Conservation (phyloP, 2,113 vertebrate species). For the Marmota monax region DNA sequence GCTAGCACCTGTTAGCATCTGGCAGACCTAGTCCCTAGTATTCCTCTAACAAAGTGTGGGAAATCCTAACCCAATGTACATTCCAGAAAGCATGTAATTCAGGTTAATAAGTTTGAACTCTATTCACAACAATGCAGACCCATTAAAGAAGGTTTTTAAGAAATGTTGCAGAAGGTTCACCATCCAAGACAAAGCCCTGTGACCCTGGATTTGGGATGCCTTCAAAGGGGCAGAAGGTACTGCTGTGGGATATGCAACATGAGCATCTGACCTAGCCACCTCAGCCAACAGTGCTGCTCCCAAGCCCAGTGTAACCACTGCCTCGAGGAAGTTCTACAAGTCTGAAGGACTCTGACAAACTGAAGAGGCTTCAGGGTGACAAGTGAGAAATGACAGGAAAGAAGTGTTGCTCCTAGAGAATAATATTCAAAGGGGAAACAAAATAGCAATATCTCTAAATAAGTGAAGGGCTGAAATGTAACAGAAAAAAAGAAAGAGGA, state of each 20-base stretch:
- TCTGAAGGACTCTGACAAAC: not conserved
- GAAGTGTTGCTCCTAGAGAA: not conserved
- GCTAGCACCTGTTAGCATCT: not conserved
- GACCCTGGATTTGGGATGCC: not conserved
- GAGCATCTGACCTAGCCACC: not conserved
- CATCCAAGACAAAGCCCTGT: not conserved
- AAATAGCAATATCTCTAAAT: not conserved
- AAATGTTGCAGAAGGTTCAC: not conserved
- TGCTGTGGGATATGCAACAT: not conserved
- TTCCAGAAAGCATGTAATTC: not conserved
- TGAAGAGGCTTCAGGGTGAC: not conserved
- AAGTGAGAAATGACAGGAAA: not conserved
- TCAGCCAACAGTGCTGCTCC: not conserved
- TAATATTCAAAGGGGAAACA: not conserved
- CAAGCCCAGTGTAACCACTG: not conserved
- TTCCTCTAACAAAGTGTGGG: not conserved
- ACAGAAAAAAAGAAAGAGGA: not conserved
- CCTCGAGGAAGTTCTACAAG: not conserved
- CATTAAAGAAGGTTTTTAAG: not conserved
- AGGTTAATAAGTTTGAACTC: not conserved
- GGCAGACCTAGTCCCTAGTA: not conserved
- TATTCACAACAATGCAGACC: not conserved
- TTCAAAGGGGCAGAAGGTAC: not conserved
- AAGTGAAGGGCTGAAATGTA: not conserved
- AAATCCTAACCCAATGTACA: not conserved